Base-by-base conservation (phyloP, 2,888 invertebrate species). In the Dusona sp. region DNA sequence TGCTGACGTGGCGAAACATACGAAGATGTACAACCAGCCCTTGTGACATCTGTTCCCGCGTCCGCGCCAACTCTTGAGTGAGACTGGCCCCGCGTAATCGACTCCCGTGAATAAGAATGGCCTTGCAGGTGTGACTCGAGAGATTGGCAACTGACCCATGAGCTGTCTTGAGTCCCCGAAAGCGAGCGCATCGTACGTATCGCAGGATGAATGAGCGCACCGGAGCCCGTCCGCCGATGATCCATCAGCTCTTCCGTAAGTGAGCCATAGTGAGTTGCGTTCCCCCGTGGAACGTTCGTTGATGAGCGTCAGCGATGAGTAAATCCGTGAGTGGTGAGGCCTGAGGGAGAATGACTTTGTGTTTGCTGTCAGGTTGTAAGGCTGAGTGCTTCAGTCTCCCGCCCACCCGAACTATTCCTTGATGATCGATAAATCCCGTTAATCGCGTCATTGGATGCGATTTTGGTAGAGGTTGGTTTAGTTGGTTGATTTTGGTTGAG, bases 61-160 rank as follows among this genome's bases (percentile, higher is more conserved):
- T 33, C 51, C 72, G 13, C 48, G 48, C 48, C 51, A 72, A 3
- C 33, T 29, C n/a, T 79, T 79, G 48, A 54, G 25, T 7, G 51
- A 19, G 16, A 79, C 8, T 19, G 79, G 79, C 2, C 79, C 79
- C 2, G 79, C 79, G 33, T 79, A 57, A 16, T 70, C 79, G 16
- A 80, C n/a, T 6, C 83, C 83, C 2, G 83, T 45, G 48, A 54
- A 45, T 3, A 29, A 33, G 36, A 77, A 83, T 4, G 83, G 73
- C 54, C 68, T 45, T 42, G 77, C 33, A 22, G 83, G 57, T 29
- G 68, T 74, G 25, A 88, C 84, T 7, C 89, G 67, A 19, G 84
- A 65, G 3, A 79, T 38, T 9, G 91, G 91, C 8, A 91, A 87
- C 22, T 91, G 78, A 22, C 89, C 91, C 91, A 92, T 92, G 7